Conservation (phyloP, 1,140 invertebrate species). For the Plectrocnemia conspersa region DNA sequence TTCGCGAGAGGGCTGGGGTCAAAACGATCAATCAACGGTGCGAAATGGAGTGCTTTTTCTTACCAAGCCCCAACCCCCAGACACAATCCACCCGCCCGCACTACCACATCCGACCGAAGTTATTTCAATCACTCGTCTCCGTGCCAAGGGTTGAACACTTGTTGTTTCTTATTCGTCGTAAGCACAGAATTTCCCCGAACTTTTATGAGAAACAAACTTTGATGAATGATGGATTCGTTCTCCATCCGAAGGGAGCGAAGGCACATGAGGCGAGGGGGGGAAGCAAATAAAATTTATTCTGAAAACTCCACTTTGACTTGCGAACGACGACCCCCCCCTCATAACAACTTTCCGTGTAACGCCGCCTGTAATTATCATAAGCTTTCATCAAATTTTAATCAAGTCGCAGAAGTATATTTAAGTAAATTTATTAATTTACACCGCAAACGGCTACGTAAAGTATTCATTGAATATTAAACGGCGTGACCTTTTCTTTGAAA, state of each 20-base stretch:
- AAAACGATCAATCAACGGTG: conserved; percentile 22
- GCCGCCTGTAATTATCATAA: conserved; percentile 1
- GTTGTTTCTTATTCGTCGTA: conserved; percentile 16
- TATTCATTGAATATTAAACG: conserved; percentile 10
- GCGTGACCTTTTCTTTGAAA: neutral
- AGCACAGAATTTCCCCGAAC: conserved; percentile 15
- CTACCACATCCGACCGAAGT: neutral
- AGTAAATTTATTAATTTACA: conserved; percentile 14
- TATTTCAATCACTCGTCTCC: conserved; percentile 13
- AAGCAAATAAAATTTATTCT: conserved; percentile 19
- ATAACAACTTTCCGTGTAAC: neutral
- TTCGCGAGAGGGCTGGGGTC: no score
- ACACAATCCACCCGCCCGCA: no score
- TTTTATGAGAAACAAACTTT: conserved; percentile 27
- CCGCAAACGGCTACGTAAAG: conserved; percentile 13
- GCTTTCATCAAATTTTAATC: conserved; percentile 25
- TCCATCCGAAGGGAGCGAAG: neutral
- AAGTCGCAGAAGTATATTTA: conserved; percentile 22
- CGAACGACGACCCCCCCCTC: neutral
- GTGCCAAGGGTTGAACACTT: conserved; percentile 14
- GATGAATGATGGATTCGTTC: conserved; percentile 26
- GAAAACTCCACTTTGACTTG: conserved; percentile 10
- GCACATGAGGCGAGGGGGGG: neutral
- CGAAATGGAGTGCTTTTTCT: conserved; percentile 12
- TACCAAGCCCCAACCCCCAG: no score